Base-by-base conservation (phyloP, 2,888 invertebrate species). In the Desoria tigrina region DNA sequence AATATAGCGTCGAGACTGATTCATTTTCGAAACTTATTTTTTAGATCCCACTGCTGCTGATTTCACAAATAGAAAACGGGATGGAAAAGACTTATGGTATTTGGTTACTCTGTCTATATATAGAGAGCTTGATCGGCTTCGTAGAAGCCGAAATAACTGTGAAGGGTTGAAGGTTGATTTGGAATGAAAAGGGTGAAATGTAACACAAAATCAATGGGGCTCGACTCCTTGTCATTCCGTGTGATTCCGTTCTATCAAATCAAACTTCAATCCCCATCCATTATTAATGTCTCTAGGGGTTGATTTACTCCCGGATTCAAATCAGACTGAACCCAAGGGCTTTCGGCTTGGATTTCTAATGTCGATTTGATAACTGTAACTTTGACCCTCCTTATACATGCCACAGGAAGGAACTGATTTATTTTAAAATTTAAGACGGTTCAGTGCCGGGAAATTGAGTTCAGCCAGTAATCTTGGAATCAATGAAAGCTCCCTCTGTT, bases 231-330 rank as follows among this genome's bases (percentile, higher is more conserved):
- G 57, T 39, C 57, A 57, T 57, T 57, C 42, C 23, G 57, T 24
- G 57, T 54, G 54, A 54, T 42, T 57, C 42, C 42, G 14, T 23
- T 42, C 42, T 57, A 57, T 57, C 55, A 55, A 57, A 42, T 57
- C 57, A 42, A 23, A 57, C 57, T 57, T 57, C 42, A 57, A 57
- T 57, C 63, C 63, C 63, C 39, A 57, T 57, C 63, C 42, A 63
- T 63, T 63, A 63, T 63, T 57, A 57, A 57, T 63, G 63, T 57
- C 63, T 63, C 58, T 21, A 18, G 58, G 63, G 63, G 63, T 55
- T 63, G 58, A 53, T 58, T 63, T 61, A 57, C 55, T 57, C 63
- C 62, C 28, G 32, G 51, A 42, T 63, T 63, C 27, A 61, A 61
- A 49, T 50, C 56, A 56, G 32, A 61, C 18, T 1, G 54, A 54